Percentiles rank a stretch among this genome's conserved stretches.
These are phyloP conservation scores for Aphrophora alni DNA, from an alignment of 2,888 invertebrate species.

Conservation along the genomic window DNA sequence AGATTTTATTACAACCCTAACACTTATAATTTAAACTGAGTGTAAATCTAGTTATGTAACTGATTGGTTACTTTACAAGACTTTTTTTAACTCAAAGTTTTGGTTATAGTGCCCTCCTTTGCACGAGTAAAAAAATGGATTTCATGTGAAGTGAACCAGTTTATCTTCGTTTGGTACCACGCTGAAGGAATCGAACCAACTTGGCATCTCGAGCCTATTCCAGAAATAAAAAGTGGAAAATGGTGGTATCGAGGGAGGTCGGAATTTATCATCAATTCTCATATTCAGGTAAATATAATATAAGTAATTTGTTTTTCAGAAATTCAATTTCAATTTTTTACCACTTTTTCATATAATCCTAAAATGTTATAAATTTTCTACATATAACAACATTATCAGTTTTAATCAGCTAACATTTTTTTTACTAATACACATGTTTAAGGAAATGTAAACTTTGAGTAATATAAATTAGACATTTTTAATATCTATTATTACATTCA, in stretches of 20 bases:
- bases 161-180: conserved; percentile 85
- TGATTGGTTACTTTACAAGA: no score
- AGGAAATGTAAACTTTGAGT: no score
- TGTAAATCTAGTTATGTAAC: no score
- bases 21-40: no score
- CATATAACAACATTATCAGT: no score
- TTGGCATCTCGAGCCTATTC: conserved; percentile 69
- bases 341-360: neutral
- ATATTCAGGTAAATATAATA: conserved; percentile 74
- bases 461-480: no score
- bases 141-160: conserved; percentile 71
- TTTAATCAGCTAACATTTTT: no score
- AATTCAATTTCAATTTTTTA: neutral
- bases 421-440: no score
- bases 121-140: conserved; percentile 74
- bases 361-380: no score
- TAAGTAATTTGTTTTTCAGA: neutral
- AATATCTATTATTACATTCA: no score
- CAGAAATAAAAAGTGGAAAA: conserved; percentile 61
- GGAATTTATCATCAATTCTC: conserved; percentile 77
- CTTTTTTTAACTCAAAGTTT: no score
- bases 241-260: conserved; percentile 78
- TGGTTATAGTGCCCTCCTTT: conserved; percentile 68
- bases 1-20: no score
- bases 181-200: conserved; percentile 71